These are phyloP conservation scores for Exocentrus adspersus DNA, from an alignment of 2,888 invertebrate genomes.

Conservation along the genomic window DNA sequence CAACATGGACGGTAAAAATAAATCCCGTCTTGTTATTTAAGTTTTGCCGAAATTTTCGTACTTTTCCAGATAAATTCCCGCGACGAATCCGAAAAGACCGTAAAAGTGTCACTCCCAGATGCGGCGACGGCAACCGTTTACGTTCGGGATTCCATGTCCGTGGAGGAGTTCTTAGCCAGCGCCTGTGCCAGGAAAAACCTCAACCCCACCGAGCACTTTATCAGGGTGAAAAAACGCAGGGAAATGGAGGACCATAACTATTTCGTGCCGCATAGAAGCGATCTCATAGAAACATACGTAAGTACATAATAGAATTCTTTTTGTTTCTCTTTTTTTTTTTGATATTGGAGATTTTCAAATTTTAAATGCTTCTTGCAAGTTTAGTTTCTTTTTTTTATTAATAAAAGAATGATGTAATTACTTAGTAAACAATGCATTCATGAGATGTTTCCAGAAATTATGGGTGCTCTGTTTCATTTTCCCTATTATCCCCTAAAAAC, in stretches of 20 bases:
- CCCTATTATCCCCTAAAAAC: no score
- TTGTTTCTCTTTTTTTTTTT: neutral
- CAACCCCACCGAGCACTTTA: conserved; percentile 95
- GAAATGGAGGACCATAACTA: conserved; percentile 97
- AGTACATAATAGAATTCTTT: conserved; percentile 62
- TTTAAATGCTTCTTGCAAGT: no score
- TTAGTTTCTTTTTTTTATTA: no score
- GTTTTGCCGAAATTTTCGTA: no score
- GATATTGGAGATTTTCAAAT: no score
- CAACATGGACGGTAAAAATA: no score
- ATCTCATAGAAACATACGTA: conserved; percentile 95
- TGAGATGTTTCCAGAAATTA: no score
- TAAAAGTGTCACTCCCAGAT: conserved; percentile 91
- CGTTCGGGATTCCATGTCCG: conserved; percentile 91
- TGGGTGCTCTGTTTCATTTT: no score
- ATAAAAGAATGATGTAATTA: no score
- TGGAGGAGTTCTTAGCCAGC: conserved; percentile 93
- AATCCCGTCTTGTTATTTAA: no score
- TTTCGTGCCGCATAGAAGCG: conserved; percentile 94
- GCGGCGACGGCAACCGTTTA: conserved; percentile 84
- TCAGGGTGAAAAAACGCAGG: conserved; percentile 91
- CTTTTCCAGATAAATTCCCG: conserved; percentile 81
- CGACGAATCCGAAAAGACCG: conserved; percentile 87
- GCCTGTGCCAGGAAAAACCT: conserved; percentile 93
- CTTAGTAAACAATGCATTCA: no score